A percentile compares a stretch with the other conserved stretches of the same genome.
phyloP scores from a whole-genome alignment of 2,113 vertebrate genomes.

The Asarcornis scutulata region DNA sequence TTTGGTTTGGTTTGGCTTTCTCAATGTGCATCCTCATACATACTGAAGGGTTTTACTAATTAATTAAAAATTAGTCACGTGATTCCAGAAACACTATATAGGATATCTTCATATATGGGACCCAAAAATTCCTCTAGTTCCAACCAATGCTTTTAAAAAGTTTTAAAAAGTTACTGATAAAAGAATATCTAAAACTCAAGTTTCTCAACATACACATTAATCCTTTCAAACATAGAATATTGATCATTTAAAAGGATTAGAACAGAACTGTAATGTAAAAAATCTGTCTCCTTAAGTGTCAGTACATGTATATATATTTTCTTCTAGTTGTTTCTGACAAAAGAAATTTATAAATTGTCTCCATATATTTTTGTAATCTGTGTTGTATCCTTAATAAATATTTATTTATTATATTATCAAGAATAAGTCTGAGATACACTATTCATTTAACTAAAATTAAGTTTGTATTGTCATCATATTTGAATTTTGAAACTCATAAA shows the following conservation, averaged over 20 bases:
- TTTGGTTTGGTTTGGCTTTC: too few species aligned
- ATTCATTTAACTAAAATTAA: background rate
- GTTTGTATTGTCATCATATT: background rate
- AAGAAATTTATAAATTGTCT: background rate
- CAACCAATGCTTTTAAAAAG: background rate
- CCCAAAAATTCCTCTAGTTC: background rate
- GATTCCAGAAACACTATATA: background rate
- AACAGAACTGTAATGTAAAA: background rate
- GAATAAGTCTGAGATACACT: background rate
- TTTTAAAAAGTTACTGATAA: background rate
- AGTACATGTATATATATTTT: accelerated
- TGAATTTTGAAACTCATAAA: background rate
- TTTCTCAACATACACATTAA: background rate
- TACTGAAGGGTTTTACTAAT: background rate
- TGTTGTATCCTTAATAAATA: background rate
- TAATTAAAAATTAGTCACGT: background rate
- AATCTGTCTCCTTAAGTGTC: background rate
- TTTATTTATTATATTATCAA: background rate
- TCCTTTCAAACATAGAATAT: background rate
- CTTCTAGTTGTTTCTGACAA: background rate
- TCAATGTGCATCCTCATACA: background rate
- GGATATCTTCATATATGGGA: background rate
- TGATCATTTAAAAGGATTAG: background rate
- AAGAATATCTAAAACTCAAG: background rate
- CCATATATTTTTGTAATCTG: background rate